Percentiles rank a stretch among this genome's conserved stretches.
Conservation (phyloP, 2,797 vertebrate genomes). For the Sylvia borin region DNA sequence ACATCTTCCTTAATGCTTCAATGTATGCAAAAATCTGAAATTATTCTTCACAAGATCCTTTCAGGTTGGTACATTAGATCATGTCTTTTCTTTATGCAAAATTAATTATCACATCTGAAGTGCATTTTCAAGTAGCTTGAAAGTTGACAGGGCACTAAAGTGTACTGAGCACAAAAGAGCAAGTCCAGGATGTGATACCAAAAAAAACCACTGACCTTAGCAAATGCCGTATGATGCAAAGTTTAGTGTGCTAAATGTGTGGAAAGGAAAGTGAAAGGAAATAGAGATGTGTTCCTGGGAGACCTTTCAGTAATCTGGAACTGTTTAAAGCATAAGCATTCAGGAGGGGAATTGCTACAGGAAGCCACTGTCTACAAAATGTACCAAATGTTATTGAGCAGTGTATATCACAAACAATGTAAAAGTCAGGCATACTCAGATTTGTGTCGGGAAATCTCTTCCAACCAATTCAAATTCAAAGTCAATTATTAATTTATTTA, state of each 20-base stretch:
- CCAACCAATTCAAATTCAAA: not conserved
- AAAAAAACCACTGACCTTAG: not conserved
- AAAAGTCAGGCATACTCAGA: not conserved
- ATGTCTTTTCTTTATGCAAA: constrained; percentile 15
- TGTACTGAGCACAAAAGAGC: not conserved
- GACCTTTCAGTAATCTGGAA: not conserved
- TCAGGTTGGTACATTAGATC: constrained; percentile 6
- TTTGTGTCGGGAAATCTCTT: not conserved
- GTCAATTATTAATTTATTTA: not conserved
- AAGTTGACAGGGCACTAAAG: not conserved
- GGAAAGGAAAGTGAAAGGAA: not conserved
- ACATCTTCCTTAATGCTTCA: not conserved
- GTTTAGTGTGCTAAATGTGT: not conserved
- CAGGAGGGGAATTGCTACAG: not conserved
- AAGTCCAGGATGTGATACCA: not conserved
- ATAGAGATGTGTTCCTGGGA: not conserved
- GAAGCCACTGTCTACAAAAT: not conserved
- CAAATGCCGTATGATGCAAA: not conserved
- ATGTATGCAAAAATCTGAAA: constrained; percentile 13
- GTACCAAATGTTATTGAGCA: not conserved
- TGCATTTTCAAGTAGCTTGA: not conserved
- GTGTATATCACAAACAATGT: not conserved
- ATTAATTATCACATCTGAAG: not conserved
- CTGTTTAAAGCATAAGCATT: not conserved
- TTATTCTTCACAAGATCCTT: constrained; percentile 28